Percentiles rank a stretch among this genome's conserved stretches.
Conservation (phyloP, 2,888 invertebrate genomes). For the Heteromurus nitidus region DNA sequence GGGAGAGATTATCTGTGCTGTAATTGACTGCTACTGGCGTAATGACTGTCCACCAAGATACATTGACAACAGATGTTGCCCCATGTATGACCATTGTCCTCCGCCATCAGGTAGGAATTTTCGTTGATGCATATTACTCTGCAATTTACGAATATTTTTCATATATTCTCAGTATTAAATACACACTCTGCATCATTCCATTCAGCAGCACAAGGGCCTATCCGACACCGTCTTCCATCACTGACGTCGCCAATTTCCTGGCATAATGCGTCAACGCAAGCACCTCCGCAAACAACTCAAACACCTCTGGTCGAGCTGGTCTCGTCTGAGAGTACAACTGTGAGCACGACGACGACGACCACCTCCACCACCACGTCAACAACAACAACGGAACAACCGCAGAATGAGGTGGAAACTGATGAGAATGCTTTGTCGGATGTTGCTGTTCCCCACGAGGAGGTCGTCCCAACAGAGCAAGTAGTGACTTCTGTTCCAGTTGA, state of each 20-base stretch:
- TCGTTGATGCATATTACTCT: no score
- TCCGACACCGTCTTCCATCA: constrained; percentile 43
- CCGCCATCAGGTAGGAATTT: constrained; percentile 76
- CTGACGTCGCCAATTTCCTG: constrained; percentile 44
- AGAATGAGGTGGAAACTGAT: background rate
- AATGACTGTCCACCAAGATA: constrained; percentile 85
- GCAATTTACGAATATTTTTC: no score
- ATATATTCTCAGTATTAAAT: no score
- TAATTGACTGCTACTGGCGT: constrained; percentile 85
- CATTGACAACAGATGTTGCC: constrained; percentile 86
- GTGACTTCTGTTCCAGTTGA: background rate
- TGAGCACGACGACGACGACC: background rate
- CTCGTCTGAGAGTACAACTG: constrained; percentile 11
- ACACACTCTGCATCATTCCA: no score
- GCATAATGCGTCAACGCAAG: constrained; percentile 20
- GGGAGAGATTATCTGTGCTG: constrained; percentile 86
- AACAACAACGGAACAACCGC: background rate
- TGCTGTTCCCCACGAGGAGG: background rate
- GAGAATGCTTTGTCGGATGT: background rate
- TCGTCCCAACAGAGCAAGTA: background rate
- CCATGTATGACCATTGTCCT: constrained; percentile 88
- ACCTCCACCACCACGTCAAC: background rate
- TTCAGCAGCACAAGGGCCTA: constrained; percentile 49
- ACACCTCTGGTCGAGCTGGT: background rate
- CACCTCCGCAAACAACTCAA: constrained; percentile 21